Percentiles rank a stretch among this genome's conserved stretches.
Conservation (phyloP, 2,888 invertebrate genomes). For the Drosophila buzzatii region DNA sequence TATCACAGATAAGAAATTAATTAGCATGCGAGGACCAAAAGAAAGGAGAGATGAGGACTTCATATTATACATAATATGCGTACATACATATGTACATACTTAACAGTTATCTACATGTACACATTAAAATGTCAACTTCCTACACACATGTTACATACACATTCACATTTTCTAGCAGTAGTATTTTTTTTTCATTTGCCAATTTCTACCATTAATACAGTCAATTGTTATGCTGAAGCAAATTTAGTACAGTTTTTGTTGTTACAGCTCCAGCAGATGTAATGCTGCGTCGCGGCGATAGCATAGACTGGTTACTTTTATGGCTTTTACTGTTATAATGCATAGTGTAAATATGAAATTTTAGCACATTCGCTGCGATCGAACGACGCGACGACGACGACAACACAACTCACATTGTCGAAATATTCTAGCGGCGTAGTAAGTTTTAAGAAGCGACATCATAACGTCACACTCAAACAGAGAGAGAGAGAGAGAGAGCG, state of each 20-base stretch:
- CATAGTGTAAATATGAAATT: constrained; percentile 23
- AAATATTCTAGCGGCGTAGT: constrained; percentile 80
- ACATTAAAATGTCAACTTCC: background rate
- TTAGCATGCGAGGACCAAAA: background rate
- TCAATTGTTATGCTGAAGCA: constrained; percentile 13
- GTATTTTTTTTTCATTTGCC: background rate
- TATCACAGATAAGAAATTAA: background rate
- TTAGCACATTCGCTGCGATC: constrained; percentile 27
- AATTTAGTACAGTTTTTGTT: constrained; percentile 47
- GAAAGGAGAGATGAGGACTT: background rate
- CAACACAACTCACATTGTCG: constrained; percentile 69
- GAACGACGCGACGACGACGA: constrained; percentile 60
- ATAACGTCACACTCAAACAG: constrained; percentile 12
- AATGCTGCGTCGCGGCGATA: constrained; percentile 11
- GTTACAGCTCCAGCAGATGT: constrained; percentile 16
- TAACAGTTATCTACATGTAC: background rate
- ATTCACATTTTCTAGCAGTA: background rate
- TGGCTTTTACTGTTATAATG: constrained; percentile 26
- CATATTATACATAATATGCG: background rate
- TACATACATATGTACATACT: too few relatives aligned
- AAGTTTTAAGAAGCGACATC: constrained; percentile 36
- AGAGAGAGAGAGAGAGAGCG: background rate
- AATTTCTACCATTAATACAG: background rate
- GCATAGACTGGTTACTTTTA: constrained; percentile 7
- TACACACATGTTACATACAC: background rate